Conservation (phyloP, 2,888 invertebrate species). For the Boloria selene region DNA sequence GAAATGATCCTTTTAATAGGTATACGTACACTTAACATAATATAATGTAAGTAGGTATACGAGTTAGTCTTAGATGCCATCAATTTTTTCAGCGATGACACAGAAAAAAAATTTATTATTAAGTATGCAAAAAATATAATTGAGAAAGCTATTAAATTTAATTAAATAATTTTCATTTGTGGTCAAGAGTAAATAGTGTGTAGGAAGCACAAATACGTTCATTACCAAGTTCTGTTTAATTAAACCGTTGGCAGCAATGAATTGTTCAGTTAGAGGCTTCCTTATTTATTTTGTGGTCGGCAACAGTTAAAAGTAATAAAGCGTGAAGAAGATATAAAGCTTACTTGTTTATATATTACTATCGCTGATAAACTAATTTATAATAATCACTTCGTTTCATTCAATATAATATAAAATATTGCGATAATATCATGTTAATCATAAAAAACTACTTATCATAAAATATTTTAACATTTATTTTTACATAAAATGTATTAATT, state of each 20-base stretch:
- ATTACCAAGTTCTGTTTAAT: constrained; percentile 58
- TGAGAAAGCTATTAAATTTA: constrained; percentile 24
- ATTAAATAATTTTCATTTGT: constrained; percentile 43
- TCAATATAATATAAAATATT: background rate
- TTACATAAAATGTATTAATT: background rate
- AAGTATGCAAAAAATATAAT: constrained; percentile 9
- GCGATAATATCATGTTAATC: background rate
- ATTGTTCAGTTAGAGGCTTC: constrained; percentile 61
- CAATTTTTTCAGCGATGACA: no score
- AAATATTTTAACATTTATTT: no score
- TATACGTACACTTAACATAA: no score
- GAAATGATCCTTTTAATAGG: background rate
- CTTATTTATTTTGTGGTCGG: constrained; percentile 57
- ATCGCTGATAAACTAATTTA: constrained; percentile 17
- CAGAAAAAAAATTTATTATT: no score
- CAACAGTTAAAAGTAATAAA: constrained; percentile 44
- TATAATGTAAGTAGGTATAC: no score
- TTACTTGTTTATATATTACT: constrained; percentile 41
- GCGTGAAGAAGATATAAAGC: constrained; percentile 50
- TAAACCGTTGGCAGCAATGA: constrained; percentile 59
- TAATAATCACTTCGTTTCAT: background rate
- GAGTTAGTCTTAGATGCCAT: no score
- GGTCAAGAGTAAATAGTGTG: constrained; percentile 49
- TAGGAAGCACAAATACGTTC: constrained; percentile 45
- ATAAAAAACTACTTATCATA: background rate